phyloP scores from a whole-genome alignment of 2,888 invertebrate genomes.

The Apodemia hepburni region DNA sequence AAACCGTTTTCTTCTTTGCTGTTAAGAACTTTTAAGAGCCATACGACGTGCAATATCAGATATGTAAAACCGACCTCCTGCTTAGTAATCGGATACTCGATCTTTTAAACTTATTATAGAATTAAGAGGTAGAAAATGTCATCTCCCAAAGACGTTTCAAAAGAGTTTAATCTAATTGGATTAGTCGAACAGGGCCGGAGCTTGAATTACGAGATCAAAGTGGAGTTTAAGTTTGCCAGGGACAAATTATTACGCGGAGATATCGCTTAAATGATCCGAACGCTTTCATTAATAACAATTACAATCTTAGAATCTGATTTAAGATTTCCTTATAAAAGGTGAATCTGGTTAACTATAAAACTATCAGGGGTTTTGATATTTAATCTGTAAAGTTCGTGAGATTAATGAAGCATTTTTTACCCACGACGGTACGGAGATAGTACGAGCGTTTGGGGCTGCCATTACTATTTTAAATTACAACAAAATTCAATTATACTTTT shows the following conservation, averaged over 20 bases:
- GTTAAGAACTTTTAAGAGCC: neutral
- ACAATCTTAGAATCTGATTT: conserved; percentile 10
- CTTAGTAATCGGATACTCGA: conserved; percentile 6
- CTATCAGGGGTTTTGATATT: neutral
- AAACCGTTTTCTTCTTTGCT: too few species aligned
- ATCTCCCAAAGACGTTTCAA: conserved; percentile 32
- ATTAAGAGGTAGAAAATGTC: conserved; percentile 16
- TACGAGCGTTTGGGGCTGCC: too few species aligned
- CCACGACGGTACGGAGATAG: too few species aligned
- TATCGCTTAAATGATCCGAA: conserved; percentile 24
- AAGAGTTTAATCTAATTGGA: conserved; percentile 40
- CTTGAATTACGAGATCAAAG: conserved; percentile 37
- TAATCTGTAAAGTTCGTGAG: too few species aligned
- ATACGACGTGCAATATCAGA: neutral
- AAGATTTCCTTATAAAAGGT: neutral
- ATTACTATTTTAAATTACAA: too few species aligned
- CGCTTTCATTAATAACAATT: conserved; percentile 14
- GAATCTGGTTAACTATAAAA: neutral
- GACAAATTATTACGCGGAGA: conserved; percentile 33
- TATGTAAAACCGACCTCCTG: neutral
- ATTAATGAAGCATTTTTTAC: too few species aligned
- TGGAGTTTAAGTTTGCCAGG: conserved; percentile 30
- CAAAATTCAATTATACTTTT: too few species aligned
- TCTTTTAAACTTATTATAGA: conserved; percentile 7
- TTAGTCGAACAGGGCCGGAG: conserved; percentile 36